A percentile compares a stretch with the other conserved stretches of the same genome.
Evolutionary conservation across 2,888 invertebrate species (phyloP).

Genomic region (Bombylius major): DNA sequence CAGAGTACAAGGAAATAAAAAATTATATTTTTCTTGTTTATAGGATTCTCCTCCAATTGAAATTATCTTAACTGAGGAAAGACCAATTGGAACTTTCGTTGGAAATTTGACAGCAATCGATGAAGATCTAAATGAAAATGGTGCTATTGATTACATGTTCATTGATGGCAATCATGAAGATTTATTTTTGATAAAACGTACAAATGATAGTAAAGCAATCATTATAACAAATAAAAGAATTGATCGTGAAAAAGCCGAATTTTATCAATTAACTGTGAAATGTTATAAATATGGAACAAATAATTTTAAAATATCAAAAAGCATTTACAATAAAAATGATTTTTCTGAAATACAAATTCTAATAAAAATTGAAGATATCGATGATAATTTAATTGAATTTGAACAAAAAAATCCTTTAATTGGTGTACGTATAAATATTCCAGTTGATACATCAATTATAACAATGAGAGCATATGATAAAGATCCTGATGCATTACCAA

Average conservation of each 20-base stretch:
- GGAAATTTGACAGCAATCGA: conserved; percentile 59
- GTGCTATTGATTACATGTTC: conserved; percentile 59
- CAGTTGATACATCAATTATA: conserved; percentile 56
- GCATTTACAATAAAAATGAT: conserved; percentile 53
- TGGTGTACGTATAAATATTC: conserved; percentile 62
- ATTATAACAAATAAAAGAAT: conserved; percentile 48
- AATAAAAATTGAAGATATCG: conserved; percentile 53
- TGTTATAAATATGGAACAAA: conserved; percentile 48
- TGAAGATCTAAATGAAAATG: conserved; percentile 62
- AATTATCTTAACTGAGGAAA: conserved; percentile 53
- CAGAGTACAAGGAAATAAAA: no score
- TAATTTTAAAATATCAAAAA: conserved; percentile 33
- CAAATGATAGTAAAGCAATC: conserved; percentile 50
- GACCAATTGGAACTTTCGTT: conserved; percentile 49
- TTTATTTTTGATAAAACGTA: conserved; percentile 48
- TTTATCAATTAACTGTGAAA: conserved; percentile 51
- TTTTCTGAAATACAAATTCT: conserved; percentile 54
- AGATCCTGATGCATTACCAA: conserved; percentile 52
- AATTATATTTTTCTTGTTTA: conserved; percentile 8
- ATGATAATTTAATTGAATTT: conserved; percentile 62
- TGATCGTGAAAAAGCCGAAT: conserved; percentile 50
- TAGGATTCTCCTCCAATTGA: conserved; percentile 53
- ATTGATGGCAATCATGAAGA: conserved; percentile 59
- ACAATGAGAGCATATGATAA: conserved; percentile 53
- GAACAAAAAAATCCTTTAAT: conserved; percentile 48